phyloP scores from a whole-genome alignment of 2,797 vertebrate species.

The Peromyscus melanophrys region DNA sequence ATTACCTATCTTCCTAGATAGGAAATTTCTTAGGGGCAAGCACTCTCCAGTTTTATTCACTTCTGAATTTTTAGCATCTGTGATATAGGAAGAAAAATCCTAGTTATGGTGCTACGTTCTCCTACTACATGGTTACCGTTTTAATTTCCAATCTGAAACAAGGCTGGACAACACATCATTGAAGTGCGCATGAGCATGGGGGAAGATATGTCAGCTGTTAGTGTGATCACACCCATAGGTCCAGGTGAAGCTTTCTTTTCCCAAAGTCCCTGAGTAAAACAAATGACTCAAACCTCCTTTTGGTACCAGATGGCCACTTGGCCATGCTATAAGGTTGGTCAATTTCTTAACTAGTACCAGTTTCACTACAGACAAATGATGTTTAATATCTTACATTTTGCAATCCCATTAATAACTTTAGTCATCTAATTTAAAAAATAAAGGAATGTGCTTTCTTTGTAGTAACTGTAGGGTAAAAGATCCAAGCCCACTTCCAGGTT shows the following conservation, averaged over 20 bases:
- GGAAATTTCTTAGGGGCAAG: not conserved
- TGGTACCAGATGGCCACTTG: not conserved
- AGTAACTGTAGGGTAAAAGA: too few relatives aligned
- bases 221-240: not conserved
- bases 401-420: constrained; percentile 64
- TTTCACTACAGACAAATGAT: constrained; percentile 55
- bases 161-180: not conserved
- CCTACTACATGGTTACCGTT: not conserved
- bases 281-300: not conserved
- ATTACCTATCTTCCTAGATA: not conserved
- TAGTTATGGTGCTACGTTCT: not conserved
- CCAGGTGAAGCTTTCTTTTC: not conserved
- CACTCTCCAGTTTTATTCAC: not conserved
- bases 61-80: constrained; percentile 10
- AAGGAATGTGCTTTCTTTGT: not conserved
- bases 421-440: constrained; percentile 64
- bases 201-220: not conserved
- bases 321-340: not conserved
- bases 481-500: too few relatives aligned
- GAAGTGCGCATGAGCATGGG: not conserved
- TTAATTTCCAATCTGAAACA: constrained; percentile 17
- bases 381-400: constrained; percentile 71
- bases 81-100: not conserved
- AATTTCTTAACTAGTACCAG: constrained; percentile 54
- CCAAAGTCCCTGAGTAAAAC: not conserved